Evolutionary conservation across 2,888 invertebrate genomes (phyloP).

Genomic region (Morpho helenor): DNA sequence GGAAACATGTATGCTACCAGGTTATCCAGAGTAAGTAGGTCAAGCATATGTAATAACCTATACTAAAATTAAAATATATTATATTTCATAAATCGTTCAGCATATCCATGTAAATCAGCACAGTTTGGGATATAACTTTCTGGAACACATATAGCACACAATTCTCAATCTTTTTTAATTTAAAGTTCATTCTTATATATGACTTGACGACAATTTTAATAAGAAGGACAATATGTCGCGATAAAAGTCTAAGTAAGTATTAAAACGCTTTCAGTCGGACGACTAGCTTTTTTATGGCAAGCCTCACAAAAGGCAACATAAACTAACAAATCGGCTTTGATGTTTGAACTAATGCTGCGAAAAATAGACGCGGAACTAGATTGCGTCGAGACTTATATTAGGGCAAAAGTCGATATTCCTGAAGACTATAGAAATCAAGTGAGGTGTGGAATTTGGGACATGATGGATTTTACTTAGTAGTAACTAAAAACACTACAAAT

Average conservation of each 20-base stretch:
- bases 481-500: neutral
- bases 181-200: too few relatives aligned
- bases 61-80: too few relatives aligned
- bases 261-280: constrained; percentile 16
- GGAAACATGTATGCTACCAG: too few relatives aligned
- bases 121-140: too few relatives aligned
- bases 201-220: too few relatives aligned
- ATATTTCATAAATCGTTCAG: too few relatives aligned
- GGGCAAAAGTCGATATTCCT: constrained; percentile 1
- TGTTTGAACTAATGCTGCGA: constrained; percentile 28
- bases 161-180: too few relatives aligned
- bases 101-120: too few relatives aligned
- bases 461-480: neutral
- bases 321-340: constrained; percentile 27
- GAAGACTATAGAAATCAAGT: neutral
- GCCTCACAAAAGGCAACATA: constrained; percentile 25
- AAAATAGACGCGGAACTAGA: constrained; percentile 28
- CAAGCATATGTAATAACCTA: constrained; percentile 4
- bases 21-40: neutral
- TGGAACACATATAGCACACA: too few relatives aligned
- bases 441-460: neutral
- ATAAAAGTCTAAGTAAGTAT: constrained; percentile 11
- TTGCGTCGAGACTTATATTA: constrained; percentile 20
- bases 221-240: neutral
- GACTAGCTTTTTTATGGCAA: constrained; percentile 22